A percentile compares a stretch with the other conserved stretches of the same genome.
Evolutionary conservation across 2,888 invertebrate genomes (phyloP).

Genomic region (Limnephilus rhombicus): DNA sequence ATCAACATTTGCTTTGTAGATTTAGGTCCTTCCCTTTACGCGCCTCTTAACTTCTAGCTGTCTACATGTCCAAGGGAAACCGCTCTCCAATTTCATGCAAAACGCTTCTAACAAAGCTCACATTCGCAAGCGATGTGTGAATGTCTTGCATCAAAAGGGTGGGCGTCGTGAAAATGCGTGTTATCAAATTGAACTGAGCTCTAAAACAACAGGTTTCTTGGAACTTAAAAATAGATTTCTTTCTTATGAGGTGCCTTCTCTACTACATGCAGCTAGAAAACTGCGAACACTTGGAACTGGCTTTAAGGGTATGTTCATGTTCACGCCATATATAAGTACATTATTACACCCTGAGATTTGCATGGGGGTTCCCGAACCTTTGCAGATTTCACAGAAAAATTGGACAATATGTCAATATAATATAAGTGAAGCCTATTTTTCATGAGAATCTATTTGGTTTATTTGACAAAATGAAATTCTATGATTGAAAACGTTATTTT

Average conservation of each 20-base stretch:
- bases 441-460: not conserved
- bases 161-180: not conserved
- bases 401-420: not conserved
- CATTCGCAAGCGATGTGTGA: not conserved
- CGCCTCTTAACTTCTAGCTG: slow-evolving; percentile 14
- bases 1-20: slow-evolving; percentile 32
- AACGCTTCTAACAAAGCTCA: not conserved
- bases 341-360: not conserved
- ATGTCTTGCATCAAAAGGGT: not conserved
- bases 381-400: slow-evolving; percentile 1
- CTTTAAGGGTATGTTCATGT: not conserved
- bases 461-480: slow-evolving; percentile 19
- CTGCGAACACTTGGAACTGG: not conserved
- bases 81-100: not conserved
- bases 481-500: not conserved
- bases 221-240: not conserved
- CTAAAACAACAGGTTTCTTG: not conserved
- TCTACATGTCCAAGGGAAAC: slow-evolving; percentile 10
- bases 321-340: not conserved
- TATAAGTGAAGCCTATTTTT: not conserved
- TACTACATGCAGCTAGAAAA: not conserved
- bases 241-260: not conserved
- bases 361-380: slow-evolving; percentile 2
- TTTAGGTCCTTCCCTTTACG: slow-evolving; percentile 14
- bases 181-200: not conserved